Evolutionary conservation across 1,140 invertebrate species (phyloP).

Genomic region (Psix sp.): DNA sequence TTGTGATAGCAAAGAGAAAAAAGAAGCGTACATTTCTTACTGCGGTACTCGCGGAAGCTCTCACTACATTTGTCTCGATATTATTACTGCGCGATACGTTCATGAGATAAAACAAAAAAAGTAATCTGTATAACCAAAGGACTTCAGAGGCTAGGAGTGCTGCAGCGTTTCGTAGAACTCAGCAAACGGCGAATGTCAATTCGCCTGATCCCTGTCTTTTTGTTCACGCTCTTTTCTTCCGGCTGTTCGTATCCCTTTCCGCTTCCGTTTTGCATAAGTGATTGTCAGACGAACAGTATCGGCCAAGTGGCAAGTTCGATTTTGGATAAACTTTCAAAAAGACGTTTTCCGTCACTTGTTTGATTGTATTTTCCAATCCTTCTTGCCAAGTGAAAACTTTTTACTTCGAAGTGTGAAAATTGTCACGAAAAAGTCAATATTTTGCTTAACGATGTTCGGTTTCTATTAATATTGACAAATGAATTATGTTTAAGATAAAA

Average conservation of each 20-base stretch:
- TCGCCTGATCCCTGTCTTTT: conserved; percentile 4
- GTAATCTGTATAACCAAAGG: conserved; percentile 61
- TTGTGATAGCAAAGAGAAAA: conserved; percentile 55
- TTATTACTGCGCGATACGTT: conserved; percentile 66
- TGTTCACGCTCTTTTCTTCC: conserved; percentile 1
- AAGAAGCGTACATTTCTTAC: conserved; percentile 59
- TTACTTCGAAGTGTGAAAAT: too few relatives aligned
- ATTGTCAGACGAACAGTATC: too few relatives aligned
- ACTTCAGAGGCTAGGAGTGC: conserved; percentile 36
- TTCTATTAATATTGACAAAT: too few relatives aligned
- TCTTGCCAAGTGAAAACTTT: too few relatives aligned
- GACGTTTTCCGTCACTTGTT: too few relatives aligned
- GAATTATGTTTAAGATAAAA: too few relatives aligned
- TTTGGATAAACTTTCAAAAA: too few relatives aligned
- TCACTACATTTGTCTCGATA: conserved; percentile 51
- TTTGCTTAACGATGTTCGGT: too few relatives aligned
- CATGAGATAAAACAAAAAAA: conserved; percentile 57
- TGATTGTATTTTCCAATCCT: too few relatives aligned
- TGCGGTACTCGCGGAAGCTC: too few relatives aligned
- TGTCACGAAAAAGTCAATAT: too few relatives aligned
- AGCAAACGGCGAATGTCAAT: conserved; percentile 43
- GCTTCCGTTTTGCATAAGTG: conserved; percentile 4
- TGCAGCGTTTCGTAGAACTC: conserved; percentile 48
- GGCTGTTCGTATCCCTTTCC: conserved; percentile 2
- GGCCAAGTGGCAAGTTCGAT: too few relatives aligned